Conservation (phyloP, 2,797 vertebrate species). For the Adelosebastes latens region DNA sequence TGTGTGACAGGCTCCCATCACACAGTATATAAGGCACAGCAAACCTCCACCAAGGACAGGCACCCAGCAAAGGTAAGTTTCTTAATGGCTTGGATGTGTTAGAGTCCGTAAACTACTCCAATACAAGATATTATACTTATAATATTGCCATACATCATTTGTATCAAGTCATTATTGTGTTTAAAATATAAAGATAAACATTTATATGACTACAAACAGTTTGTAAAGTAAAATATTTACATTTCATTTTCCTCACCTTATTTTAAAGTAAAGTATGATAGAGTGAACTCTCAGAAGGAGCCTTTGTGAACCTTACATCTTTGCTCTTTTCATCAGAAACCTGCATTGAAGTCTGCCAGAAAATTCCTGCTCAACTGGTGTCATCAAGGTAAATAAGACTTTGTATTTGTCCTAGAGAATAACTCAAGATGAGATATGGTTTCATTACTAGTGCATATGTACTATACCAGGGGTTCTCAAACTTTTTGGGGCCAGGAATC, state of each 20-base stretch:
- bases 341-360: slow-evolving; percentile 43
- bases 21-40: slow-evolving; percentile 65
- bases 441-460: not conserved
- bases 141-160: not conserved
- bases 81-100: not conserved
- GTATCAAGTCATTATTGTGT: not conserved
- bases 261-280: not conserved
- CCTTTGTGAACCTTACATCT: not conserved
- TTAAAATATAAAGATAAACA: not conserved
- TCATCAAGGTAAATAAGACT: slow-evolving; percentile 52
- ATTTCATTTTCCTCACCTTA: not conserved
- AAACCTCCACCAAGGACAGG: slow-evolving; percentile 40
- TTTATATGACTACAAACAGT: not conserved
- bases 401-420: not conserved
- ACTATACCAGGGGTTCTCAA: not conserved
- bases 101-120: not conserved
- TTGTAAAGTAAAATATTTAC: not conserved
- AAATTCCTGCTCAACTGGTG: slow-evolving; percentile 36
- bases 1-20: slow-evolving; percentile 52
- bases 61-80: slow-evolving; percentile 76
- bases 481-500: not conserved
- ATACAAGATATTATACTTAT: not conserved
- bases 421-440: not conserved
- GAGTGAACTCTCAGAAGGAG: not conserved
- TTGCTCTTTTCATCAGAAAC: slow-evolving; percentile 32